These are phyloP conservation scores for Metellina segmentata DNA, from an alignment of 2,888 invertebrate species.

Conservation along the genomic window DNA sequence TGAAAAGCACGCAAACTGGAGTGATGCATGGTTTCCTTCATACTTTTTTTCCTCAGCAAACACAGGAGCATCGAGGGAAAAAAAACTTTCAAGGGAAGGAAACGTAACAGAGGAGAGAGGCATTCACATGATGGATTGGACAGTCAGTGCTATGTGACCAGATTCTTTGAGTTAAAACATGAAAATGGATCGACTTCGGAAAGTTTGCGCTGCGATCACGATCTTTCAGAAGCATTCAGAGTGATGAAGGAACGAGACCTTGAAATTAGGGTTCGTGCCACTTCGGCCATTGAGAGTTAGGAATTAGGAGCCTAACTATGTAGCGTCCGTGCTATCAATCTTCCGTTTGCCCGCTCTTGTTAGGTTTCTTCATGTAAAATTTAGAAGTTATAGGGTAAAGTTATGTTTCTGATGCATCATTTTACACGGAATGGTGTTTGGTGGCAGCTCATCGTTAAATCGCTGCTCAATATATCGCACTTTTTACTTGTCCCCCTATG, in stretches of 20 bases:
- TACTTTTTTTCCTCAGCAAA: not conserved
- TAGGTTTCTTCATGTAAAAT: not conserved
- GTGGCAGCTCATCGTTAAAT: not conserved
- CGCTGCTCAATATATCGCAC: too few relatives aligned
- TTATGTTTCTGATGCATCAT: not conserved
- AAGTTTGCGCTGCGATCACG: slow-evolving; percentile 15
- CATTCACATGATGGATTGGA: slow-evolving; percentile 27
- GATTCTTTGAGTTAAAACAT: slow-evolving; percentile 18
- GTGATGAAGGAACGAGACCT: not conserved
- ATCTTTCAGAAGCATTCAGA: not conserved
- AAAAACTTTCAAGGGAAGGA: not conserved
- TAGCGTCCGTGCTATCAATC: not conserved
- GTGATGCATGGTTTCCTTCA: slow-evolving; percentile 55
- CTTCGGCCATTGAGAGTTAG: not conserved
- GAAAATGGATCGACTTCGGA: not conserved
- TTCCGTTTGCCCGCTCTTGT: not conserved
- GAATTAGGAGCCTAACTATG: not conserved
- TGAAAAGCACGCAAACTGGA: slow-evolving; percentile 17
- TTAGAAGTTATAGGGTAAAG: not conserved
- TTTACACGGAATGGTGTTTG: not conserved
- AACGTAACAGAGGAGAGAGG: not conserved
- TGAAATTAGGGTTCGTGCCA: not conserved
- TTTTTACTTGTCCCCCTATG: too few relatives aligned
- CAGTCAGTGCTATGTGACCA: slow-evolving; percentile 36
- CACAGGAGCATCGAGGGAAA: not conserved